Percentiles rank a stretch among this genome's conserved stretches.
Evolutionary conservation across 2,797 vertebrate genomes (phyloP).

Genomic region (Epinephelus malabaricus): DNA sequence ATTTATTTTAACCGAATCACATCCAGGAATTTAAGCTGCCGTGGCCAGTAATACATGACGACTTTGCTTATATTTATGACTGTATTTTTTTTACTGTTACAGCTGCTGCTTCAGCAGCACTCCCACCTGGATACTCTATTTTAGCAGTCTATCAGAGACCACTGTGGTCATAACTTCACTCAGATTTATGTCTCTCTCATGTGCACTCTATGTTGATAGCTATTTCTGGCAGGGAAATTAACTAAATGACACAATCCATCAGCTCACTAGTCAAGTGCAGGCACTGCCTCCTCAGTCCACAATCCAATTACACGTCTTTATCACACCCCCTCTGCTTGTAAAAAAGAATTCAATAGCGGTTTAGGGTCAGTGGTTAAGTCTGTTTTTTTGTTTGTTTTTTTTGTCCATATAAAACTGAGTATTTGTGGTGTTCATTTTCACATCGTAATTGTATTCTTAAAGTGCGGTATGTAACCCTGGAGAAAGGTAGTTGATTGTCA

Average conservation of each 20-base stretch:
- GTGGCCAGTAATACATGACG: constrained; percentile 8
- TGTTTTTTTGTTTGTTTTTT: not conserved
- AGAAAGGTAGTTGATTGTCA: no score
- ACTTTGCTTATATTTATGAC: constrained; percentile 15
- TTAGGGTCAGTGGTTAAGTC: constrained; percentile 27
- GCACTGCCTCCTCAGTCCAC: constrained; percentile 64
- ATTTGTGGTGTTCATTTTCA: constrained; percentile 24
- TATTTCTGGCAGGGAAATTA: constrained; percentile 79
- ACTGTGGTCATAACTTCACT: constrained; percentile 54
- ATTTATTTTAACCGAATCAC: constrained; percentile 28
- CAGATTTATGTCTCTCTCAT: constrained; percentile 71
- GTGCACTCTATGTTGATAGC: constrained; percentile 75
- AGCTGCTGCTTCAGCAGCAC: constrained; percentile 58
- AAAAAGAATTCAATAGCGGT: constrained; percentile 48
- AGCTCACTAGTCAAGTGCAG: constrained; percentile 66
- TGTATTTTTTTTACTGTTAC: constrained; percentile 38
- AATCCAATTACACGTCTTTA: constrained; percentile 75
- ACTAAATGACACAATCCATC: constrained; percentile 78
- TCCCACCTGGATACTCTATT: constrained; percentile 58
- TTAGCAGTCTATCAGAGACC: constrained; percentile 49
- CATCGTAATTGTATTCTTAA: constrained; percentile 34
- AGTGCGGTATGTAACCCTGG: not conserved
- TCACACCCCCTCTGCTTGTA: constrained; percentile 53
- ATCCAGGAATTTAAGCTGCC: constrained; percentile 22
- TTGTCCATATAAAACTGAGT: constrained; percentile 5